These are phyloP conservation scores for Acrobasis repandana DNA, from an alignment of 2,888 invertebrate species.

Conservation along the genomic window DNA sequence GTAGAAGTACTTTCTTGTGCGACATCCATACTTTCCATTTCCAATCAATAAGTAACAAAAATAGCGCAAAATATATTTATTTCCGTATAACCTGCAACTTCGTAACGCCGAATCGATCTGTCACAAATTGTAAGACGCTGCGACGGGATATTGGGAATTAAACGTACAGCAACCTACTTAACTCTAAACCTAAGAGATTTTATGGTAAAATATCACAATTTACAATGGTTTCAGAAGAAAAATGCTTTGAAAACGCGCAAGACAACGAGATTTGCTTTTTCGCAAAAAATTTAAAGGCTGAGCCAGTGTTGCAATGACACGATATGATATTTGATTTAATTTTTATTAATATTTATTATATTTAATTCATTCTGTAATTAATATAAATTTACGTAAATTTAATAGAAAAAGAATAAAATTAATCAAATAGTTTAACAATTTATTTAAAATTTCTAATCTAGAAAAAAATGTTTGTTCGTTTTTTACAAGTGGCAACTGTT, in stretches of 20 bases:
- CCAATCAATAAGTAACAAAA: constrained; percentile 45
- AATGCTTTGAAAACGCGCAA: constrained; percentile 47
- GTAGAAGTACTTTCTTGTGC: constrained; percentile 72
- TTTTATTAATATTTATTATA: too few relatives aligned
- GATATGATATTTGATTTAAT: constrained; percentile 21
- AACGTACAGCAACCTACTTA: constrained; percentile 32
- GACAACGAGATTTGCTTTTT: constrained; percentile 48
- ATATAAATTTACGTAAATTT: too few relatives aligned
- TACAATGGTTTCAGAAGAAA: constrained; percentile 29
- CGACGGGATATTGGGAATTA: background rate
- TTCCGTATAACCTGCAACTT: constrained; percentile 68
- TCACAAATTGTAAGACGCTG: constrained; percentile 40
- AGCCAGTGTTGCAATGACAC: constrained; percentile 38
- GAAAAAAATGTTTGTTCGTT: too few relatives aligned
- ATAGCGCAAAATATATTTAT: constrained; percentile 47
- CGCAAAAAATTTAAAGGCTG: constrained; percentile 53
- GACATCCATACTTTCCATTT: constrained; percentile 81
- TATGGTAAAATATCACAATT: constrained; percentile 43
- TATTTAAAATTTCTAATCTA: too few relatives aligned
- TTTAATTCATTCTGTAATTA: too few relatives aligned
- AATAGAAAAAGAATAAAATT: too few relatives aligned
- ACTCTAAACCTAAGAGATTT: constrained; percentile 33
- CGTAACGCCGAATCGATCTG: constrained; percentile 70
- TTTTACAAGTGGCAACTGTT: too few relatives aligned
- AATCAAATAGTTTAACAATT: too few relatives aligned